Evolutionary conservation across 2,888 invertebrate genomes (phyloP).

Genomic region (Lumbricus terrestris): DNA sequence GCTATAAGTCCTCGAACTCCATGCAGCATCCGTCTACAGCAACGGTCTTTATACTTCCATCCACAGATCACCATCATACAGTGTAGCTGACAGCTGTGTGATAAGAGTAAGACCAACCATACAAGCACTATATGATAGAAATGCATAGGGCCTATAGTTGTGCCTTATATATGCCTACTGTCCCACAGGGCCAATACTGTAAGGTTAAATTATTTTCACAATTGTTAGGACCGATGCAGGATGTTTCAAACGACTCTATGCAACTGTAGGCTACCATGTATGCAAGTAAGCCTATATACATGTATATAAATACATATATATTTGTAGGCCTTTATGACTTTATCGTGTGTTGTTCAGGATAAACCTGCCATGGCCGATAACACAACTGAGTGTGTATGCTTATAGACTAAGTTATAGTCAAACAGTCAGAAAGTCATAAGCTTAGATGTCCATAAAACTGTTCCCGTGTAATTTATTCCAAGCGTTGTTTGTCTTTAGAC

Average conservation of each 20-base stretch:
- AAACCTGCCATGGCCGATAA: neutral
- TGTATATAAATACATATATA: too few species aligned
- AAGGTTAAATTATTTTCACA: neutral
- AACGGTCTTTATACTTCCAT: neutral
- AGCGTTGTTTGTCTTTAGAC: neutral
- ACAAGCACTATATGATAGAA: neutral
- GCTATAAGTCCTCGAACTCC: neutral
- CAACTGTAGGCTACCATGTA: too few species aligned
- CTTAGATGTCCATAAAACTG: neutral
- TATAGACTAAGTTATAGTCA: too few species aligned
- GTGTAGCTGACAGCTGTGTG: neutral
- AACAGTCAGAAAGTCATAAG: neutral
- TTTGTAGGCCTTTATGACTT: too few species aligned
- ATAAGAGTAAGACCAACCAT: neutral
- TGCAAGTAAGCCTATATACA: too few species aligned
- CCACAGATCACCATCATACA: neutral
- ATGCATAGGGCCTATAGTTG: too few species aligned
- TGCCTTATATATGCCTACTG: too few species aligned
- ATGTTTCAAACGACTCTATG: neutral
- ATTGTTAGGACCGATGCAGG: neutral
- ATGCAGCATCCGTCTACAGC: neutral
- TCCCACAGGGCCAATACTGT: neutral
- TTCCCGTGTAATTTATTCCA: neutral
- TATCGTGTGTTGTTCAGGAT: neutral
- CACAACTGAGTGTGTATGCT: neutral